phyloP scores from a whole-genome alignment of 2,797 vertebrate genomes.

The Eulemur rubriventer region DNA sequence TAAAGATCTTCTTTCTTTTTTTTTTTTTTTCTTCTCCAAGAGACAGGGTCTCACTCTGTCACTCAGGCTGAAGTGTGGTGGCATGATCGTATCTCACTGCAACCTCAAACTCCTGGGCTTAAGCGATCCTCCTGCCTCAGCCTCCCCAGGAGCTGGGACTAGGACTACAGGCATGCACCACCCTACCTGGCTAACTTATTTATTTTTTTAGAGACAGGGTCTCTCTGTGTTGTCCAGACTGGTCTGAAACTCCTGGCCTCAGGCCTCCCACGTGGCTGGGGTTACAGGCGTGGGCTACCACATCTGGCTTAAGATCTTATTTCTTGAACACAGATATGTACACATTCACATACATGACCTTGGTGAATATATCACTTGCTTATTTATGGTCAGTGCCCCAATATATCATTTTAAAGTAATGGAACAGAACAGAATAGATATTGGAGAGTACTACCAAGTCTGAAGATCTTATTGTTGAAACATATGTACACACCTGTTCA shows the following conservation, averaged over 20 bases:
- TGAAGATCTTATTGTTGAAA: neutral
- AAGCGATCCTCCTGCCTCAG: no score
- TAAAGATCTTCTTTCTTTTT: neutral
- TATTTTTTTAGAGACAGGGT: neutral
- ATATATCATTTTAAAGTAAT: neutral
- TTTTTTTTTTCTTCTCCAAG: no score
- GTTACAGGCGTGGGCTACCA: neutral
- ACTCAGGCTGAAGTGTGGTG: no score
- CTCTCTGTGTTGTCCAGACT: neutral
- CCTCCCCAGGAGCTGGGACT: no score
- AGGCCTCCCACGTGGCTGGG: neutral
- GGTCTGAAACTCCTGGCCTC: neutral
- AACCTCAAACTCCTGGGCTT: no score
- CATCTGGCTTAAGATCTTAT: neutral
- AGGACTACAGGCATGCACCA: no score
- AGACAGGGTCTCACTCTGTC: no score
- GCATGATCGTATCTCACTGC: no score
- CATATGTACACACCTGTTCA: neutral
- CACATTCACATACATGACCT: neutral
- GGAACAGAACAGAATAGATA: neutral
- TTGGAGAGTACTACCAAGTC: neutral
- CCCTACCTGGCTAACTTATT: no score
- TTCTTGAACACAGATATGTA: neutral
- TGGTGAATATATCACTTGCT: neutral
- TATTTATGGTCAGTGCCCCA: neutral